Base-by-base conservation (phyloP, 2,888 invertebrate species). In the Thecocarcelia acutangulata region DNA sequence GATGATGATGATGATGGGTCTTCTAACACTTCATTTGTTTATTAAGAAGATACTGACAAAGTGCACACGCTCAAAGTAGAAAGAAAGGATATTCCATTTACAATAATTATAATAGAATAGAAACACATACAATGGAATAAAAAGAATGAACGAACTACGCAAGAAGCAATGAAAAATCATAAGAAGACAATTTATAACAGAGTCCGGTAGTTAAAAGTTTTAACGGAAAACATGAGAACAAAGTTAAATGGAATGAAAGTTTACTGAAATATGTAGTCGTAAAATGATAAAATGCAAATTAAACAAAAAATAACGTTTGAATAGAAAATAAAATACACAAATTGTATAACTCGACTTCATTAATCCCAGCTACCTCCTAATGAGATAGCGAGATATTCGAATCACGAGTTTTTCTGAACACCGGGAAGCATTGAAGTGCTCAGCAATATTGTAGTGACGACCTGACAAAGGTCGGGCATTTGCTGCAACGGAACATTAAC, bases 11-110 rank as follows among this genome's bases (percentile, higher is more conserved):
- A 64, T 42, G 59, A 48, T 50, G 75, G 46, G 0, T 75, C 19
- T 70, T 46, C 76, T 75, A 80, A 72, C 80, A 76, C 80, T 76
- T 76, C 54, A 80, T 76, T 66, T 48, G 54, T 70, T 72, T 64
- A 66, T 50, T 50, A 61, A 72, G 52, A 69, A 42, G 63, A 70
- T 42, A 64, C 48, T 63, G 61, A 19, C 24, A 50, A 70, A 78
- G 50, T 42, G n/a, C 9, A 33, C 13, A 46, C 13, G 56, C 46
- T 54, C 42, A 56, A 13, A 6, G 3, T 42, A 13, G 19, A 64
- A 48, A 59, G 50, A n/a, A n/a, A n/a, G n/a, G n/a, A n/a, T n/a
- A n/a, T 44, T 76, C 75, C 40, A 33, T 58, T 66, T 68, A 61
- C 37, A 68, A 52, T 17, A 52, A 33, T 59, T 68, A 61, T 52